These are phyloP conservation scores for Tribolium madens DNA, from an alignment of 1,140 invertebrate species.

Conservation along the genomic window DNA sequence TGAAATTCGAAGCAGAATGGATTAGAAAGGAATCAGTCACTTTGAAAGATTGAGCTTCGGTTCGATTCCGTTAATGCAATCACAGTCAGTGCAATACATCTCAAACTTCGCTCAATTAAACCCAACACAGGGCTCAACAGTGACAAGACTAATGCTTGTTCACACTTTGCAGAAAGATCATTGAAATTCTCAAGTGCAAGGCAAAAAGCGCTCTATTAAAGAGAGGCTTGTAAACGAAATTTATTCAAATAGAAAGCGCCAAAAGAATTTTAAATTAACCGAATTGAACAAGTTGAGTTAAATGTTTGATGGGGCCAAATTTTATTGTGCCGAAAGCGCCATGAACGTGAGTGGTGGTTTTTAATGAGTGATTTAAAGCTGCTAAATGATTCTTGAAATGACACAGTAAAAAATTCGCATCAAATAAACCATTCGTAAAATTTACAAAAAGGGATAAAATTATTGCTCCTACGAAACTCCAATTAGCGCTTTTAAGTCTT, in stretches of 20 bases:
- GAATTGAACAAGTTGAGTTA: neutral
- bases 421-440: neutral
- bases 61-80: constrained; percentile 9
- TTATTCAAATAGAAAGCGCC: constrained; percentile 25
- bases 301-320: constrained; percentile 1
- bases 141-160: neutral
- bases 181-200: neutral
- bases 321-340: neutral
- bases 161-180: neutral
- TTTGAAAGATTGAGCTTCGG: constrained; percentile 6
- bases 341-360: neutral
- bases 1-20: constrained; percentile 14
- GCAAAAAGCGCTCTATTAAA: constrained; percentile 17
- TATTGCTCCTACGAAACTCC: too few species aligned
- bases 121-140: neutral
- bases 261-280: constrained; percentile 18
- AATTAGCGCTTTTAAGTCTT: too few species aligned
- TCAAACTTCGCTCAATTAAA: constrained; percentile 8
- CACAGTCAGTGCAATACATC: neutral
- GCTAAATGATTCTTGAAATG: neutral
- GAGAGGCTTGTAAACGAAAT: neutral
- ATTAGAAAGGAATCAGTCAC: constrained; percentile 24
- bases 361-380: neutral
- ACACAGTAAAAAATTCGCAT: neutral
- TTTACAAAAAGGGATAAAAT: too few species aligned